phyloP scores from a whole-genome alignment of 2,888 invertebrate species.

The Mythimna loreyi region DNA sequence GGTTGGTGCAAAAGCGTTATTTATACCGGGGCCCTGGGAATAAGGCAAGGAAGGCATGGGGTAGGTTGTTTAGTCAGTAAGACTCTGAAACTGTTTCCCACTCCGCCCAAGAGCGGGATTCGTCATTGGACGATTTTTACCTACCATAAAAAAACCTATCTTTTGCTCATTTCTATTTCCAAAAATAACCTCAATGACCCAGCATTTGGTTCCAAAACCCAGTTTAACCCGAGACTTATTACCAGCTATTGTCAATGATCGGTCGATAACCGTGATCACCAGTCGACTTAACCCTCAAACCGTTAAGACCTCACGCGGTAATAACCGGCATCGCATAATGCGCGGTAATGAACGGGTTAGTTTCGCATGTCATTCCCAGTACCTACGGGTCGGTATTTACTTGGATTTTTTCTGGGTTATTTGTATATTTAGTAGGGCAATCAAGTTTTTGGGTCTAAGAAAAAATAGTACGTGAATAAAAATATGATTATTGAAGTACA shows the following conservation, averaged over 20 bases:
- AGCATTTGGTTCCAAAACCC: conserved; percentile 19
- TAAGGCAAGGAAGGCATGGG: too few species aligned
- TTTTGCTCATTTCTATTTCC: not conserved
- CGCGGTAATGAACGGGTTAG: conserved; percentile 52
- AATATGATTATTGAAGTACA: not conserved
- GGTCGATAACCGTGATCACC: conserved; percentile 36
- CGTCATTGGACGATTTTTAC: too few species aligned
- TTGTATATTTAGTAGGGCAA: not conserved
- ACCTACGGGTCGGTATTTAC: not conserved
- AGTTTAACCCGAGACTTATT: conserved; percentile 30
- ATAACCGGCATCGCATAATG: conserved; percentile 29
- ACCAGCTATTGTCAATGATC: conserved; percentile 38
- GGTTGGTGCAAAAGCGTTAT: too few species aligned
- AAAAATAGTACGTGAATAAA: not conserved
- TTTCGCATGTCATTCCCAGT: conserved; percentile 51
- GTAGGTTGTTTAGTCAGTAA: too few species aligned
- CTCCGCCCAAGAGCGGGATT: too few species aligned
- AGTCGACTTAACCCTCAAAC: conserved; percentile 15
- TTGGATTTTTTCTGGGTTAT: conserved; percentile 11
- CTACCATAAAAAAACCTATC: too few species aligned
- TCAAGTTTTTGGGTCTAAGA: not conserved
- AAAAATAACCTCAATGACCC: conserved; percentile 17
- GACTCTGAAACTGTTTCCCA: too few species aligned
- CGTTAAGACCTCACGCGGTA: conserved; percentile 44
- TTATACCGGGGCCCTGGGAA: too few species aligned